A percentile compares a stretch with the other conserved stretches of the same genome.
Conservation (phyloP, 2,797 vertebrate genomes). For the Anomalospiza imberbis region DNA sequence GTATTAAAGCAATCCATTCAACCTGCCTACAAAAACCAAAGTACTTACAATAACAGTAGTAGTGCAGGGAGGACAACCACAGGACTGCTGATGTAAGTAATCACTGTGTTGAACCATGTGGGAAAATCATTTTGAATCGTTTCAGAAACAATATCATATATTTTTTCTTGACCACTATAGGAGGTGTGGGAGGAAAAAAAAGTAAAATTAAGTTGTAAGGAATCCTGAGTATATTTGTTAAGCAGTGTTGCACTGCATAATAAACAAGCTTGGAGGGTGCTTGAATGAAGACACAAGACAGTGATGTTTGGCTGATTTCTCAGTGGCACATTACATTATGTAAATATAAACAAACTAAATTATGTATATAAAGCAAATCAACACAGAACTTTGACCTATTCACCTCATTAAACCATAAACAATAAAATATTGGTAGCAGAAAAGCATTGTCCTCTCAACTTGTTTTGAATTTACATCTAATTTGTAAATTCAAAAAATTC, state of each 20-base stretch:
- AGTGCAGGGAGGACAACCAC: slow-evolving; percentile 90
- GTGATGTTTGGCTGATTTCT: not conserved
- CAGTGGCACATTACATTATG: not conserved
- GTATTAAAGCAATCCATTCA: not conserved
- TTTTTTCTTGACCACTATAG: slow-evolving; percentile 90
- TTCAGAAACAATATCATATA: slow-evolving; percentile 95
- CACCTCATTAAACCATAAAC: not conserved
- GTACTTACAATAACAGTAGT: slow-evolving; percentile 91
- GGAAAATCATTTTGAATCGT: slow-evolving; percentile 91
- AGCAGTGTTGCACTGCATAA: not conserved
- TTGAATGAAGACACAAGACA: not conserved
- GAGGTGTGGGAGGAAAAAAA: not conserved
- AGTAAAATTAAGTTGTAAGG: not conserved
- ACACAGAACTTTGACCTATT: not conserved
- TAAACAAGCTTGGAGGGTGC: not conserved
- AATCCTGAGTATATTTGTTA: not conserved
- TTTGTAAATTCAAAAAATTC: too few relatives aligned
- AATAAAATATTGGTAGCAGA: not conserved
- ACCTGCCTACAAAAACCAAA: not conserved
- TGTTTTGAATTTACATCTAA: not conserved
- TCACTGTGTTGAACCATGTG: slow-evolving; percentile 87
- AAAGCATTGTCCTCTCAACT: not conserved
- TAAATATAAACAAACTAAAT: not conserved
- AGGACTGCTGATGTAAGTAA: slow-evolving; percentile 89
- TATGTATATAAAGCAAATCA: not conserved